phyloP scores from a whole-genome alignment of 2,797 vertebrate genomes.

The Enteromius paludinosus region DNA sequence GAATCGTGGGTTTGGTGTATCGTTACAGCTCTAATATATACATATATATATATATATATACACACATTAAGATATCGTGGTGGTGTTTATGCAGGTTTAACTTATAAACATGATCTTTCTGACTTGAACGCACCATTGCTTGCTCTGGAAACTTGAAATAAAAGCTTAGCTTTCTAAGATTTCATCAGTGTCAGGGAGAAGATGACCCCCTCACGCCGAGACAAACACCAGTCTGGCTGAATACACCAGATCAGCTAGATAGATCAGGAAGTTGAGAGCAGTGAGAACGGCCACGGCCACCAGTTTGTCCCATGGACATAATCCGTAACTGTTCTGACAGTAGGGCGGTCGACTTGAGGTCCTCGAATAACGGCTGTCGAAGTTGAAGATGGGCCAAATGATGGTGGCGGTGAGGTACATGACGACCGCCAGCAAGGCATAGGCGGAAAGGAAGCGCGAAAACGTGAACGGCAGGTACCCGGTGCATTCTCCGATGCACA shows the following conservation, averaged over 20 bases:
- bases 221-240: conserved; percentile 76
- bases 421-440: conserved; percentile 81
- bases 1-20: too few relatives aligned
- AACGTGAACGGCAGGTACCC: conserved; percentile 83
- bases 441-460: conserved; percentile 83
- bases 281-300: conserved; percentile 70
- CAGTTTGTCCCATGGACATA: conserved; percentile 56
- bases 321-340: accelerated
- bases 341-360: accelerated
- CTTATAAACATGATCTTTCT: neutral
- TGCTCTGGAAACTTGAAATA: neutral
- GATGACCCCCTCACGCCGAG: conserved; percentile 55
- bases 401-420: conserved; percentile 84
- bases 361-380: conserved; percentile 63
- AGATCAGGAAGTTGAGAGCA: conserved; percentile 78
- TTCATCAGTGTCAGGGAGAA: neutral
- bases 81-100: neutral
- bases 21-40: too few relatives aligned
- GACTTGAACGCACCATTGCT: neutral
- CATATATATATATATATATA: too few relatives aligned
- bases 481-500: conserved; percentile 87
- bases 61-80: neutral
- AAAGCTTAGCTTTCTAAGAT: conserved; percentile 6
- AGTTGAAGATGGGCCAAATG: conserved; percentile 89
- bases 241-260: conserved; percentile 76